These are phyloP conservation scores for Verasper variegatus DNA, from an alignment of 2,113 vertebrate species.

Conservation along the genomic window DNA sequence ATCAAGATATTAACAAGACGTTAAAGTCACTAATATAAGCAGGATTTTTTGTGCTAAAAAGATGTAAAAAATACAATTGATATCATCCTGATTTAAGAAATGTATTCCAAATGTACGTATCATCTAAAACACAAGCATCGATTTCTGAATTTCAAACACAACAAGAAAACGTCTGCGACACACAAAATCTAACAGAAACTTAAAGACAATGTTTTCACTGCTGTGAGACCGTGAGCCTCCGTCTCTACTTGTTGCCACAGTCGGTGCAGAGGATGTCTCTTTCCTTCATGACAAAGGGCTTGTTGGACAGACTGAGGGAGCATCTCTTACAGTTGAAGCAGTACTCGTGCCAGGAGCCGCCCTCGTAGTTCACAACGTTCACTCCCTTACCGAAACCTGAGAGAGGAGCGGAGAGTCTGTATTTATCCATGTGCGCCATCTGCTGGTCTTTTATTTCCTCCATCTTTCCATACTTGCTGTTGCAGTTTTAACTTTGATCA, in stretches of 20 bases:
- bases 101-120: neutral
- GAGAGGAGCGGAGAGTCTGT: neutral
- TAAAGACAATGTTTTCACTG: neutral
- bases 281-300: slow-evolving; percentile 89
- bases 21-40: neutral
- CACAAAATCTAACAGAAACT: neutral
- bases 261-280: slow-evolving; percentile 91
- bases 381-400: slow-evolving; percentile 91
- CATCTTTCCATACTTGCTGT: no score
- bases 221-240: neutral
- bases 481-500: no score
- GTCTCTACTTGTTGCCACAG: slow-evolving; percentile 89
- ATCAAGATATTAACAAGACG: neutral
- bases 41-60: neutral
- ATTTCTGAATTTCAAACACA: neutral
- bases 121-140: neutral
- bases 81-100: neutral
- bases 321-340: slow-evolving; percentile 98
- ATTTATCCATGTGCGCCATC: no score
- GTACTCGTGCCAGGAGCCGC: slow-evolving; percentile 95
- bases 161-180: neutral
- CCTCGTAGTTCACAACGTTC: slow-evolving; percentile 95
- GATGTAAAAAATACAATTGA: neutral
- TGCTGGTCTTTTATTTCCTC: no score
- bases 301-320: slow-evolving; percentile 90